Percentiles rank a stretch among this genome's conserved stretches.
phyloP scores from a whole-genome alignment of 1,140 invertebrate genomes.

The Agrilus planipennis region DNA sequence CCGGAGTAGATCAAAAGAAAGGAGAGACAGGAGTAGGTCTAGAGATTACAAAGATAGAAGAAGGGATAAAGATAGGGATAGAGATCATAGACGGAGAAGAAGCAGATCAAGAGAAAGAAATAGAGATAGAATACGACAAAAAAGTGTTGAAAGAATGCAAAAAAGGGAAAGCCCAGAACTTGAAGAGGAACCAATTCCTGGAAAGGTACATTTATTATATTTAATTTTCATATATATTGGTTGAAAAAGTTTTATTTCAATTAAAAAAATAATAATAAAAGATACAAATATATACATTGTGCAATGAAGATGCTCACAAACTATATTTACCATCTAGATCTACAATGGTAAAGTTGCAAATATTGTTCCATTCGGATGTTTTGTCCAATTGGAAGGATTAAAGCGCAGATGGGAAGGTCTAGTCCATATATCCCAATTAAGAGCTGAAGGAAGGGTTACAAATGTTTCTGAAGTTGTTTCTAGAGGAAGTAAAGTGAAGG shows the following conservation, averaged over 20 bases:
- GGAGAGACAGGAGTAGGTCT: slow-evolving; percentile 17
- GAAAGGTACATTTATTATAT: slow-evolving; percentile 37
- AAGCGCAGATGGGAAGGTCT: slow-evolving; percentile 84
- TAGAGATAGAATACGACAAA: slow-evolving; percentile 22
- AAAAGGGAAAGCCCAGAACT: slow-evolving; percentile 39
- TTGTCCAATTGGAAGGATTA: slow-evolving; percentile 90
- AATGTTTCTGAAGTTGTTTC: slow-evolving; percentile 90
- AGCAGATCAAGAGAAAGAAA: slow-evolving; percentile 25
- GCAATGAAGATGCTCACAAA: no score
- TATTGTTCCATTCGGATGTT: slow-evolving; percentile 94
- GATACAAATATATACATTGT: no score
- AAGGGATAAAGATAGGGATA: slow-evolving; percentile 26
- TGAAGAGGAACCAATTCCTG: slow-evolving; percentile 50
- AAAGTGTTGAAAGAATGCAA: slow-evolving; percentile 32
- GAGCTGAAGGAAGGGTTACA: slow-evolving; percentile 86
- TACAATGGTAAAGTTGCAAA: slow-evolving; percentile 92
- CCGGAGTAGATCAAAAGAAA: slow-evolving; percentile 24
- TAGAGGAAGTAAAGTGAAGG: slow-evolving; percentile 84
- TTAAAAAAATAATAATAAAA: background rate
- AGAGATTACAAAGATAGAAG: slow-evolving; percentile 24
- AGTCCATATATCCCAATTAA: slow-evolving; percentile 93
- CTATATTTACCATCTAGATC: slow-evolving; percentile 52
- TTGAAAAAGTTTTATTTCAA: background rate
- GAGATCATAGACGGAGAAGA: slow-evolving; percentile 16
- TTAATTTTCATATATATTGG: slow-evolving; percentile 1